phyloP scores from a whole-genome alignment of 2,113 vertebrate species.

The Trochalopteron elliotii region DNA sequence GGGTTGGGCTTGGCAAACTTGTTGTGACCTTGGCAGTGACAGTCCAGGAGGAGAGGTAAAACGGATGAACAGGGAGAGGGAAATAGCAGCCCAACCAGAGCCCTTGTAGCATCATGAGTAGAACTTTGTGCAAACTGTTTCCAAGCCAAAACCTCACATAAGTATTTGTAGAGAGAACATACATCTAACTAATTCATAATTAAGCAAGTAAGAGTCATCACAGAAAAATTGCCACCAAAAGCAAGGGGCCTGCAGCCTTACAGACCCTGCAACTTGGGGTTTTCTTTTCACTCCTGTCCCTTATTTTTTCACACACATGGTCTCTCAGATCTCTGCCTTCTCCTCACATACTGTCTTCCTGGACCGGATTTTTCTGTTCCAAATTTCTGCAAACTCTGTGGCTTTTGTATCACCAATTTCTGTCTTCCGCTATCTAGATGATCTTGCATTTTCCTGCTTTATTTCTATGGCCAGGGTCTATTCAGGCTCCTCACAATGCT shows the following conservation, averaged over 20 bases:
- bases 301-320: accelerated
- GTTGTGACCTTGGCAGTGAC: neutral
- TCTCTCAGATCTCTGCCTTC: neutral
- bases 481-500: neutral
- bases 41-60: neutral
- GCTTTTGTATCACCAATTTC: neutral
- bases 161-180: neutral
- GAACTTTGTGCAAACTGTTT: neutral
- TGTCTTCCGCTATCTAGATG: neutral
- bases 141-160: neutral
- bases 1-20: neutral
- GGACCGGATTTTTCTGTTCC: neutral
- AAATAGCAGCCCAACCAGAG: neutral
- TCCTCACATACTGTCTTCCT: neutral
- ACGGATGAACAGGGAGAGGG: neutral
- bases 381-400: neutral
- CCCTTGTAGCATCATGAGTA: accelerated
- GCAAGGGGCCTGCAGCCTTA: neutral
- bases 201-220: neutral
- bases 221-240: neutral
- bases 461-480: neutral
- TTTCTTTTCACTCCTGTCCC: neutral
- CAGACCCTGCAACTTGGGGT: neutral
- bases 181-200: neutral
- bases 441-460: neutral